phyloP scores from a whole-genome alignment of 2,888 invertebrate species.

The Drosophila acutilabella region DNA sequence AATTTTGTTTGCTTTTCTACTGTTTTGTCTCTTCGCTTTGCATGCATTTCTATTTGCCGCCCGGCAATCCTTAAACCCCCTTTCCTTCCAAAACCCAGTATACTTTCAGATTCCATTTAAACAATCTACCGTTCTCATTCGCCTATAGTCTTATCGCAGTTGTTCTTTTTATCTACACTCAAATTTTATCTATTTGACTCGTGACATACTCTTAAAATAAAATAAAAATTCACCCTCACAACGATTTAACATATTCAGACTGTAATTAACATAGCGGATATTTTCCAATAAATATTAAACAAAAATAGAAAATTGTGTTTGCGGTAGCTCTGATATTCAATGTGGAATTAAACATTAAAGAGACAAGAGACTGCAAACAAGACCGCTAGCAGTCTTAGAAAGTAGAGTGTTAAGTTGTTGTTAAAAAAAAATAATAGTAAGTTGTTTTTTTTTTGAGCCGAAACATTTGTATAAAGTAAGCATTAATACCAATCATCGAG shows the following conservation, averaged over 20 bases:
- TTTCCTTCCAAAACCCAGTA: neutral
- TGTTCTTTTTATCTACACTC: slow-evolving; percentile 40
- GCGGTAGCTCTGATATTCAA: too few relatives aligned
- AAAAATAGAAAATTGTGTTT: too few relatives aligned
- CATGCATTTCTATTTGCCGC: slow-evolving; percentile 61
- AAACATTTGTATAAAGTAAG: too few relatives aligned
- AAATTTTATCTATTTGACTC: slow-evolving; percentile 65
- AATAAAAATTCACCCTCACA: neutral
- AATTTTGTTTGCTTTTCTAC: slow-evolving; percentile 75
- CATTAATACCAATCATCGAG: too few relatives aligned
- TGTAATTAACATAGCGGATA: neutral
- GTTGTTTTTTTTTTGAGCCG: too few relatives aligned
- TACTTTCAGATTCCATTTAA: slow-evolving; percentile 13
- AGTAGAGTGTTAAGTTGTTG: too few relatives aligned
- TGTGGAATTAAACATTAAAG: too few relatives aligned
- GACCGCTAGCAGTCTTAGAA: too few relatives aligned
- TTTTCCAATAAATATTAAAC: neutral
- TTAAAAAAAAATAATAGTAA: too few relatives aligned
- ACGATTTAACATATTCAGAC: neutral
- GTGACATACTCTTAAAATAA: slow-evolving; percentile 44
- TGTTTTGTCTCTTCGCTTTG: slow-evolving; percentile 58
- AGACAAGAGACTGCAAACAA: too few relatives aligned
- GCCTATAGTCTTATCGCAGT: slow-evolving; percentile 31
- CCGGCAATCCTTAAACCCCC: neutral
- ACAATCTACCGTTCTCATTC: slow-evolving; percentile 16